Conservation (phyloP, 1,140 invertebrate genomes). For the Sipha flava region DNA sequence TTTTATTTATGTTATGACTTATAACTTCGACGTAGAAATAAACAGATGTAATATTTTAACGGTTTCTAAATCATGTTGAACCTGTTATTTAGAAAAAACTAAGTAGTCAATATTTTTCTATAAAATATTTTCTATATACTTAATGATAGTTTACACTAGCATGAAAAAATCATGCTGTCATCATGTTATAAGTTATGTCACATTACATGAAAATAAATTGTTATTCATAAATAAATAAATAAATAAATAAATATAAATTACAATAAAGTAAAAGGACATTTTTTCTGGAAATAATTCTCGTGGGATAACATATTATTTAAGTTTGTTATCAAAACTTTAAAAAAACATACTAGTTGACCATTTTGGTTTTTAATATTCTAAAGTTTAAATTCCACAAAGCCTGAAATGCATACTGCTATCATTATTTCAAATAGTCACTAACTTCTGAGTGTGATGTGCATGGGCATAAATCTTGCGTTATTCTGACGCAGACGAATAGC, state of each 20-base stretch:
- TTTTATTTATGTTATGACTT: no score
- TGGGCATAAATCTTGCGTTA: not conserved
- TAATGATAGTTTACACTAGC: not conserved
- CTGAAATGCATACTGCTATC: not conserved
- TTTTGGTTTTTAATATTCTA: not conserved
- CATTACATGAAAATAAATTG: not conserved
- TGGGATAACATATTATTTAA: not conserved
- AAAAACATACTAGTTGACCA: not conserved
- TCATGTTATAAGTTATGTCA: not conserved
- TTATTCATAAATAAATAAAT: not conserved
- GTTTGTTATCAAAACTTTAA: not conserved
- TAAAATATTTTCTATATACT: no score
- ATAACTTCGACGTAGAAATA: no score
- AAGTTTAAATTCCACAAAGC: not conserved
- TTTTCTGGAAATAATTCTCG: not conserved
- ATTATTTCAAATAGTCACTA: not conserved
- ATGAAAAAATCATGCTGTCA: not conserved
- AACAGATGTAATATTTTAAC: not conserved
- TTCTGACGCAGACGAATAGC: slow-evolving; percentile 18
- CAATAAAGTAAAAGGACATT: not conserved
- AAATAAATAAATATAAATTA: not conserved
- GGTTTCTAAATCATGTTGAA: not conserved
- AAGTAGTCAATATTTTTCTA: slow-evolving; percentile 17
- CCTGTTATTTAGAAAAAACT: not conserved
- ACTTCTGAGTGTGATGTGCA: not conserved